Evolutionary conservation across 2,113 vertebrate species (phyloP).

Genomic region (Hyperopisus bebe): DNA sequence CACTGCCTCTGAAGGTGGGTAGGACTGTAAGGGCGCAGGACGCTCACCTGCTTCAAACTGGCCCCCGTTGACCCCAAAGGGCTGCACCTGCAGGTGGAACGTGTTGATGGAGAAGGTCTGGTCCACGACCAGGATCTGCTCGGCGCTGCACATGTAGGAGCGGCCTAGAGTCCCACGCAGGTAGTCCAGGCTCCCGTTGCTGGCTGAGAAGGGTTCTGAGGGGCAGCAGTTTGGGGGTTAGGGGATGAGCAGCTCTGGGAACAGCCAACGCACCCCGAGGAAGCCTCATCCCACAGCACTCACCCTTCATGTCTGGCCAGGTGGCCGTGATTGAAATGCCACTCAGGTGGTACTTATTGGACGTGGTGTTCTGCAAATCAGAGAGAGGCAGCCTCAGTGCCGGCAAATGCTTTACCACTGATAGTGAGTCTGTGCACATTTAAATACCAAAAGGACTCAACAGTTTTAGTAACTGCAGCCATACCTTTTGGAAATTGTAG

Average conservation of each 20-base stretch:
- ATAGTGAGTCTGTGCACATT: neutral
- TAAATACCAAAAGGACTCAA: neutral
- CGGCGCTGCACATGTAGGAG: conserved; percentile 78
- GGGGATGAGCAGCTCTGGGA: neutral
- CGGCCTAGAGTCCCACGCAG: conserved; percentile 71
- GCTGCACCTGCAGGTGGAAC: conserved; percentile 80
- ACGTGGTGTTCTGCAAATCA: conserved; percentile 54
- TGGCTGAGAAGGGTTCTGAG: conserved; percentile 33
- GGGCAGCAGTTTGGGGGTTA: neutral
- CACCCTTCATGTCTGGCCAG: conserved; percentile 56
- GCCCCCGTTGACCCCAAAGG: conserved; percentile 68
- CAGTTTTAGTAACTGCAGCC: neutral
- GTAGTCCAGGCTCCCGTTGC: conserved; percentile 68
- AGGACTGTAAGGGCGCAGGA: too few relatives aligned
- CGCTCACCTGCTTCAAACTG: conserved; percentile 80
- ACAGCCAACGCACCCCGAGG: neutral
- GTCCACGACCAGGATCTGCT: conserved; percentile 66
- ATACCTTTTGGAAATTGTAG: neutral
- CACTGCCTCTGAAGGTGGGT: neutral
- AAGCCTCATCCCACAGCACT: conserved; percentile 20
- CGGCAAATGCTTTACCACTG: neutral
- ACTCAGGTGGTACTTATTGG: conserved; percentile 58
- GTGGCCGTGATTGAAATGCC: conserved; percentile 42
- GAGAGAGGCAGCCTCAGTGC: neutral
- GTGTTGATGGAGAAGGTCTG: conserved; percentile 63